Evolutionary conservation across 2,113 vertebrate genomes (phyloP), one percentile per base, ranked within the genome.

Genomic region (Epinephelus lanceolatus): DNA sequence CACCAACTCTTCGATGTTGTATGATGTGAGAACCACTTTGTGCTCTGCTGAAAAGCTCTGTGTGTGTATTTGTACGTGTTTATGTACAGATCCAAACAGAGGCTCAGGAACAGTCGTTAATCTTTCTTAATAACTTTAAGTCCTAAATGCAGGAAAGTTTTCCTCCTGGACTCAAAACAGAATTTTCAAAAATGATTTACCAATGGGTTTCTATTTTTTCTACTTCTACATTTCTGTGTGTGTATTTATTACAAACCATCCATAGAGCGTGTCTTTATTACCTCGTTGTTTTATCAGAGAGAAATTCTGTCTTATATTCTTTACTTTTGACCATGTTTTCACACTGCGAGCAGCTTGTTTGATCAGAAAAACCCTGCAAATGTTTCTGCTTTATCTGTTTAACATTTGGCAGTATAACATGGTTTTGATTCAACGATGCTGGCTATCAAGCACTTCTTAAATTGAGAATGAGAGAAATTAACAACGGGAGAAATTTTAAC

Each of bases 1-100:
- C 71, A 42, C 68, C 67, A 25, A 70, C 83, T 89, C 88, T 80
- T 76, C 76, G 74, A 27, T 62, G 83, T 87, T 78, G 75, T 80
- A 10, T 30, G 81, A 90, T 78, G 90, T 71, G 78, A 91, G 78
- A 92, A 85, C 87, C 92, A 86, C 91, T 92, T 88, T 91, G 86
- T 93, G 88, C 89, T 75, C 84, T 77, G 90, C 90, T 80, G 25
- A 40, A 60, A 45, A 0, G 27, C 40, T 79, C 74, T 79, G 61
- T 55, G 57, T 76, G 70, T 11, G 51, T 47, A n/a, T 61, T 49
- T 15, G 17, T 15, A 21, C 4, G n/a, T 30, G 25, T 73, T 7
- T 9, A 4, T 23, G 66, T 73, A 67, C 65, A 27, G 45, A 59
- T 78, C 21, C 89, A 88, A 92, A 86, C 86, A 84, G 83, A 81